These are phyloP conservation scores for Hoplostethus mediterraneus DNA, from an alignment of 2,797 vertebrate species.

Conservation along the genomic window DNA sequence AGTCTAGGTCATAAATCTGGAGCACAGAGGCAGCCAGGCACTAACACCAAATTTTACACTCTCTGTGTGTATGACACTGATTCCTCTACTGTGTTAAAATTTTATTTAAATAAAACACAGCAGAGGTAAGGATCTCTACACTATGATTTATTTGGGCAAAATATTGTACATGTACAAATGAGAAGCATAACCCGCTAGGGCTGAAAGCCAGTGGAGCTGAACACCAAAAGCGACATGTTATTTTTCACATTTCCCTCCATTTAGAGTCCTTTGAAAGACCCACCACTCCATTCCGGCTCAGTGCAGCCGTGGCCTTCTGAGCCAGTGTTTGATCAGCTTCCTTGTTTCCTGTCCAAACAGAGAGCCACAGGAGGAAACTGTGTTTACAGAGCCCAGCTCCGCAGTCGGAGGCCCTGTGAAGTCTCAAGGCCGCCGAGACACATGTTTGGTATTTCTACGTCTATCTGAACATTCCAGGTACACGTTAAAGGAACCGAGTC, in stretches of 20 bases:
- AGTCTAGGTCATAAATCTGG: constrained; percentile 54
- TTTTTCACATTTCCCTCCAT: constrained; percentile 50
- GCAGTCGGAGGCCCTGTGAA: constrained; percentile 72
- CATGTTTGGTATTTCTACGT: constrained; percentile 77
- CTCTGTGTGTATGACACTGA: constrained; percentile 17
- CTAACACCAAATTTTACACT: constrained; percentile 6
- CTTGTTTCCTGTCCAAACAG: constrained; percentile 81
- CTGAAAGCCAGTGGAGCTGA: constrained; percentile 24
- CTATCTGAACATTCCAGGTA: constrained; percentile 75
- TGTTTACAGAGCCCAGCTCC: constrained; percentile 76
- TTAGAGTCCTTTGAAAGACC: constrained; percentile 52
- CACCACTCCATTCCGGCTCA: constrained; percentile 49
- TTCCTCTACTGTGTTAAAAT: constrained; percentile 1
- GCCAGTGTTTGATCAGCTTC: constrained; percentile 78
- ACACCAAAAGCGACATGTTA: constrained; percentile 45
- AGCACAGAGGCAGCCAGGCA: constrained; percentile 13
- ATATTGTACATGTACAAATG: constrained; percentile 16
- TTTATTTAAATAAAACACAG: constrained; percentile 8
- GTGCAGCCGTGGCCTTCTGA: constrained; percentile 73
- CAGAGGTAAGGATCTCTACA: constrained; percentile 43
- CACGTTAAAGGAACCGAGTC: constrained; percentile 59
- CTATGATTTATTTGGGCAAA: constrained; percentile 26
- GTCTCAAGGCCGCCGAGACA: constrained; percentile 80
- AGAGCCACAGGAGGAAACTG: constrained; percentile 76
- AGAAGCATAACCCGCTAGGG: constrained; percentile 7